Evolutionary conservation across 2,888 invertebrate genomes (phyloP).

Genomic region (Drosophila tanythrix): DNA sequence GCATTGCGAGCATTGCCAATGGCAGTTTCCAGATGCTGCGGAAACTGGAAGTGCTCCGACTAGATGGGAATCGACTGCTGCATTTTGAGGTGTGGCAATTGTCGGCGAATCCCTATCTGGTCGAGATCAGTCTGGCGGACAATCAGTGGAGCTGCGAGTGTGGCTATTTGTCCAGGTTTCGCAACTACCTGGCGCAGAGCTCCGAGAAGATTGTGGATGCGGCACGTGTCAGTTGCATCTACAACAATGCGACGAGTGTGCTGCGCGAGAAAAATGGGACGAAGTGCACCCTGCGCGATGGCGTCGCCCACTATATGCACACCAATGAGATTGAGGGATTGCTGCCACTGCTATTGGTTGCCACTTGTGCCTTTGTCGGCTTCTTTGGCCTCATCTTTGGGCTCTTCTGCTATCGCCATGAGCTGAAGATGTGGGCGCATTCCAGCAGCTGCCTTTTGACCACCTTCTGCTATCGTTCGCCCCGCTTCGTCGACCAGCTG

Average conservation of each 20-base stretch:
- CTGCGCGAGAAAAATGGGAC: conserved; percentile 92
- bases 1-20: conserved; percentile 92
- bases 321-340: conserved; percentile 89
- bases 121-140: conserved; percentile 92
- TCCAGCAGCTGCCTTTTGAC: conserved; percentile 93
- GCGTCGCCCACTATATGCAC: conserved; percentile 90
- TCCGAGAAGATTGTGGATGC: conserved; percentile 93
- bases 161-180: conserved; percentile 91
- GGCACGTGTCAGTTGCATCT: conserved; percentile 90
- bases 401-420: conserved; percentile 92
- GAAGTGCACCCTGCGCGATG: conserved; percentile 90
- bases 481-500: conserved; percentile 86
- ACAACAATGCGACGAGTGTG: conserved; percentile 90
- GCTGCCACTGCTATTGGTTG: conserved; percentile 91
- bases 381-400: conserved; percentile 92
- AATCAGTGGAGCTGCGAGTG: conserved; percentile 98
- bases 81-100: conserved; percentile 95
- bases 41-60: conserved; percentile 92
- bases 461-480: conserved; percentile 93
- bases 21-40: conserved; percentile 92
- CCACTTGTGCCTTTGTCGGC: conserved; percentile 91
- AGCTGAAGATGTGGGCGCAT: conserved; percentile 93
- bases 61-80: conserved; percentile 93
- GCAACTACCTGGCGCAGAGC: conserved; percentile 92
- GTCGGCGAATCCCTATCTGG: conserved; percentile 92